Conservation (phyloP, 2,797 vertebrate species). For the Danio choprae region DNA sequence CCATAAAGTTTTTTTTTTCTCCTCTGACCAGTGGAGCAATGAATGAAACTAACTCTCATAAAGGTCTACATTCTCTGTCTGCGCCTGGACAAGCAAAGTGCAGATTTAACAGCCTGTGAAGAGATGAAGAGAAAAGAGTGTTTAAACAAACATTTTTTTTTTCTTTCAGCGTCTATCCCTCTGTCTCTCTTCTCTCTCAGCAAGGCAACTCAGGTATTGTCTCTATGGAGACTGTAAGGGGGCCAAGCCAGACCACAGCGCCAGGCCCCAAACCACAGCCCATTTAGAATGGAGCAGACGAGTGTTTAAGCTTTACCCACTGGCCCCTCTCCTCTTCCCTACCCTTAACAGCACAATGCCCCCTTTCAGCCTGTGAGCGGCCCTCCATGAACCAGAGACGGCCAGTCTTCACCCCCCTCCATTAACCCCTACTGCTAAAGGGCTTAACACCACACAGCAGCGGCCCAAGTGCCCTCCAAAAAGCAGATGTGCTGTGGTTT, state of each 20-base stretch:
- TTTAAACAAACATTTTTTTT: constrained; percentile 29
- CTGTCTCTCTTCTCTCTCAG: constrained; percentile 51
- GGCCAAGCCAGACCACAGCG: constrained; percentile 69
- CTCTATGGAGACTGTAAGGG: constrained; percentile 42
- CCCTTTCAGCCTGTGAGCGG: constrained; percentile 78
- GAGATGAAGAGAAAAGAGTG: constrained; percentile 49
- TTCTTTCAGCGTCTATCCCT: neutral
- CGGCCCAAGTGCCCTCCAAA: constrained; percentile 20
- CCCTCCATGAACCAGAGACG: constrained; percentile 81
- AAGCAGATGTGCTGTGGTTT: constrained; percentile 1
- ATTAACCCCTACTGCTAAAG: constrained; percentile 83
- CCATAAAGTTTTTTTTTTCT: constrained; percentile 11
- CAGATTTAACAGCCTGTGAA: constrained; percentile 62
- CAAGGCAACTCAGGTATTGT: constrained; percentile 54
- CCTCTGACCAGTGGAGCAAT: neutral
- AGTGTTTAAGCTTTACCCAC: constrained; percentile 66
- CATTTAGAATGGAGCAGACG: constrained; percentile 73
- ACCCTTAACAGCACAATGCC: constrained; percentile 74
- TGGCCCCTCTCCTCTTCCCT: constrained; percentile 66
- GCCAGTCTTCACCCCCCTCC: constrained; percentile 68
- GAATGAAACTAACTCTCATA: constrained; percentile 51
- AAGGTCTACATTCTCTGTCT: constrained; percentile 56
- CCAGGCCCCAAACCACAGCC: constrained; percentile 68
- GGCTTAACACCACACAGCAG: constrained; percentile 78
- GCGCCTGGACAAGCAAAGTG: constrained; percentile 53